phyloP scores from a whole-genome alignment of 2,888 invertebrate genomes.

The Smittia sp. region DNA sequence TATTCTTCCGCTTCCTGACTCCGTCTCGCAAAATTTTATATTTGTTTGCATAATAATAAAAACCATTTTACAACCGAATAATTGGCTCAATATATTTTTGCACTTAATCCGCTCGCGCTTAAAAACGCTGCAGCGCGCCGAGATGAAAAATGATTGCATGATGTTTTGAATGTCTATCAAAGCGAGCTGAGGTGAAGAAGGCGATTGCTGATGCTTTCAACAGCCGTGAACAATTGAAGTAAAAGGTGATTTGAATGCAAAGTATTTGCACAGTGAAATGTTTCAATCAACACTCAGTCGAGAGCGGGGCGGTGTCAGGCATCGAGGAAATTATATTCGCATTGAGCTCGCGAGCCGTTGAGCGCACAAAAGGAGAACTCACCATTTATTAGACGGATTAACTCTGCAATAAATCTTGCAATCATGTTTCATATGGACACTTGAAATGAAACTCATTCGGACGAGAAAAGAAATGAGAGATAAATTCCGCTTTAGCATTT shows the following conservation, averaged over 20 bases:
- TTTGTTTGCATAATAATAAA: not conserved
- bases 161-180: not conserved
- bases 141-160: slow-evolving; percentile 4
- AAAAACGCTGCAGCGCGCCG: not conserved
- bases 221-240: not conserved
- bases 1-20: not conserved
- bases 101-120: not conserved
- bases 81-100: slow-evolving; percentile 6
- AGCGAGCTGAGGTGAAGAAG: not conserved
- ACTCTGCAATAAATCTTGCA: slow-evolving; percentile 33
- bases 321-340: not conserved
- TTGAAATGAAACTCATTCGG: slow-evolving; percentile 26
- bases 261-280: slow-evolving; percentile 1
- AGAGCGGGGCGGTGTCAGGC: not conserved
- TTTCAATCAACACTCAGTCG: not conserved
- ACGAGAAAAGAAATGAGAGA: slow-evolving; percentile 3
- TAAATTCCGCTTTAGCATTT: not conserved
- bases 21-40: not conserved
- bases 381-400: slow-evolving; percentile 29
- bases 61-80: slow-evolving; percentile 2
- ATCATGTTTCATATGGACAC: slow-evolving; percentile 1
- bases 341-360: too few relatives aligned
- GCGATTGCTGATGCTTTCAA: slow-evolving; percentile 4
- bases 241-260: not conserved
- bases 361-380: not conserved